These are phyloP conservation scores for Parthenolecanium corni DNA, from an alignment of 2,888 invertebrate species.

Conservation along the genomic window DNA sequence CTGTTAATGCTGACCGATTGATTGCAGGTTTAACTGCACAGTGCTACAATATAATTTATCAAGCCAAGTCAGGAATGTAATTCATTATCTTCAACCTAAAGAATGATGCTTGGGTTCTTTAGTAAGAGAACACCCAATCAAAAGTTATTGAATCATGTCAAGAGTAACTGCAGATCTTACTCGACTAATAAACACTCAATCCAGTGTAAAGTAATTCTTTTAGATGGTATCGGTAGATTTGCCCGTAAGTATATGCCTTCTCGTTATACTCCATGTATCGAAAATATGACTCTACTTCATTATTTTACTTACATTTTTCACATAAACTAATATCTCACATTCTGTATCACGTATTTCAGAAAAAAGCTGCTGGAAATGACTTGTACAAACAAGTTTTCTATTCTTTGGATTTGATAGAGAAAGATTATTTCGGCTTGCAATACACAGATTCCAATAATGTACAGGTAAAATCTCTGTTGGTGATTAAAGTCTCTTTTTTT, in stretches of 20 bases:
- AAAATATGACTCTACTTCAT: background rate
- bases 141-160: conserved; percentile 37
- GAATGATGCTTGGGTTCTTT: conserved; percentile 61
- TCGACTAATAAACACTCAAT: conserved; percentile 69
- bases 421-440: conserved; percentile 97
- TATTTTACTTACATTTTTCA: background rate
- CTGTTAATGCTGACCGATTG: too few species aligned
- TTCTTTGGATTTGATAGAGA: conserved; percentile 91
- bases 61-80: too few species aligned
- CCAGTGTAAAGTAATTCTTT: conserved; percentile 83
- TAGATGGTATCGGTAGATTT: conserved; percentile 92
- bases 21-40: too few species aligned
- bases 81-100: too few species aligned
- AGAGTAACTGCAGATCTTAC: conserved; percentile 46
- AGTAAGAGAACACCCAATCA: conserved; percentile 46
- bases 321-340: conserved; percentile 22
- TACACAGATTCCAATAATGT: conserved; percentile 97
- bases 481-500: background rate
- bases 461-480: conserved; percentile 47
- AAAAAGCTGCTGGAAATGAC: conserved; percentile 87
- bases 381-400: conserved; percentile 97
- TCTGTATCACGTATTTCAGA: conserved; percentile 55
- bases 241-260: conserved; percentile 52
- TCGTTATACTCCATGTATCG: too few species aligned
- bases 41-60: too few species aligned